Base-by-base conservation (phyloP, 2,113 vertebrate genomes). In the Tamias sibiricus region DNA sequence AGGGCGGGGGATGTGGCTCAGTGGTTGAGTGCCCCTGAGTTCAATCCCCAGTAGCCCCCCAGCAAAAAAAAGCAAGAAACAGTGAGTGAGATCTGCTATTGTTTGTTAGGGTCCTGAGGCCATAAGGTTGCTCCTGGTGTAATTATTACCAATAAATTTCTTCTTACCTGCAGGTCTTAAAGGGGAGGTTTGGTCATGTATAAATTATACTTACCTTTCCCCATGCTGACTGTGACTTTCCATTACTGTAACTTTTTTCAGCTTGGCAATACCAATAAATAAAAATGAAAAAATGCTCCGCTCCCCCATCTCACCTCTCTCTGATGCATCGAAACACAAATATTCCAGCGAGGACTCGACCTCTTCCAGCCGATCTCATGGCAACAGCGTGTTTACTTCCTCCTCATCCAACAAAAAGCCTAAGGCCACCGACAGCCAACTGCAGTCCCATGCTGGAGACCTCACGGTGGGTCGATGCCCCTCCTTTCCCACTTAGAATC, bases 291-390 rank as follows among this genome's bases (percentile, higher is more conserved):
- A 98, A 98, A 98, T 99, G 97, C 99, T 99, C 26, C 97, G 99
- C 94, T 99, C 99, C 54, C 99, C 99, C 6, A 72, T 99, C 95
- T 99, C 99, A 87, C 99, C 99, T 44, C 98, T 99, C 96, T 99
- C 99, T 1, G 98, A 99, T 93, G 98, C 98, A 90, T 98, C 99
- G 0, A 99, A 99, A 98, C 97, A 99, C 98, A 98, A 98, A 98
- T 98, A 99, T 96, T 97, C 98, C 96, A 97, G 95, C 19, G 98
- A 98, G 97, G 99, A 99, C 98, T 94, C 98, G 79, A 99, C 98
- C 91, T 98, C 98, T 84, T 97, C 98, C 95, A 96, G 97, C 97
- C 98, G 98, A 97, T 96, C 98, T 94, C 98, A 98, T 84, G 96
- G 98, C 98, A 98, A 96, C 32, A 87, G 97, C 90, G 80, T 98